Conservation (phyloP, 2,888 invertebrate species). For the Achlya flavicornis region DNA sequence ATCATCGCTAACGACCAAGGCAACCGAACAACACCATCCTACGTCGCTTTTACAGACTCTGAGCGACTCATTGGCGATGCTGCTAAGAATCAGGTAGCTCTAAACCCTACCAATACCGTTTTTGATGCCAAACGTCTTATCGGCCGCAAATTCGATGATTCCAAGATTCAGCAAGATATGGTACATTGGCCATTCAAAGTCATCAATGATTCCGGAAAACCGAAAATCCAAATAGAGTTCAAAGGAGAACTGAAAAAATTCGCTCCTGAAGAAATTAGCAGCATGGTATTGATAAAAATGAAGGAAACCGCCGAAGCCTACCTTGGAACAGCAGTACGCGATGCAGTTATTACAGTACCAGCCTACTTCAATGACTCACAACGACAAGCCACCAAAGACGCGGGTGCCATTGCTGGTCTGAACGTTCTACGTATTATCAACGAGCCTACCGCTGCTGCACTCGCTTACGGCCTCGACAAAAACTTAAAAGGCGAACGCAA, state of each 20-base stretch:
- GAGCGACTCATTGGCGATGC: conserved; percentile 94
- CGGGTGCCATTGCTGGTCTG: conserved; percentile 89
- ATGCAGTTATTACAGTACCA: conserved; percentile 92
- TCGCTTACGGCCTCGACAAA: conserved; percentile 88
- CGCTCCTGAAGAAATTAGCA: conserved; percentile 88
- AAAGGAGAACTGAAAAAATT: conserved; percentile 86
- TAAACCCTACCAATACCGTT: conserved; percentile 90
- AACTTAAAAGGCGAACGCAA: conserved; percentile 86
- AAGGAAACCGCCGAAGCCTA: conserved; percentile 89
- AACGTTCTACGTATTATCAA: conserved; percentile 93
- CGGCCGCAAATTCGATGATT: conserved; percentile 90
- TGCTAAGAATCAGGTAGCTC: conserved; percentile 92
- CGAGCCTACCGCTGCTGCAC: conserved; percentile 90
- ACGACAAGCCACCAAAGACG: conserved; percentile 91
- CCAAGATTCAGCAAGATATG: conserved; percentile 90
- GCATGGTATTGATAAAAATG: conserved; percentile 84
- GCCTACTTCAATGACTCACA: conserved; percentile 91
- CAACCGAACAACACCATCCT: conserved; percentile 93
- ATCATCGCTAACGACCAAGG: conserved; percentile 96
- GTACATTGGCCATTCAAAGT: conserved; percentile 93
- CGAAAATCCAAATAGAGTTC: conserved; percentile 87
- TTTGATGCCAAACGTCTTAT: conserved; percentile 90
- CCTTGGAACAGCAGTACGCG: conserved; percentile 86
- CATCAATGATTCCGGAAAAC: conserved; percentile 85
- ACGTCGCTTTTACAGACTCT: conserved; percentile 93